phyloP scores from a whole-genome alignment of 2,888 invertebrate species.

The Nomada lathburiana region DNA sequence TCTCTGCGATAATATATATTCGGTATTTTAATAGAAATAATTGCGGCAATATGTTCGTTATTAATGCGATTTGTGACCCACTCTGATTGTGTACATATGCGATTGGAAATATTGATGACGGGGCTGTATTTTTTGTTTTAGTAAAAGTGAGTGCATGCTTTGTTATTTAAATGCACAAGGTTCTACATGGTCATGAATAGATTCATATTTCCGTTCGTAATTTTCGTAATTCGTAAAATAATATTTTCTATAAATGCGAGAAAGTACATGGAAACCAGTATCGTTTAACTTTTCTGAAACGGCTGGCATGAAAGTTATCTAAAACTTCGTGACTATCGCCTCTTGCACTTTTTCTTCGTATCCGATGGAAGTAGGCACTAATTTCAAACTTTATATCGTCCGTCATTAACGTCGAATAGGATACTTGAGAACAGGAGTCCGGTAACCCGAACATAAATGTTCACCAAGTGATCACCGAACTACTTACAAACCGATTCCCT shows the following conservation, averaged over 20 bases:
- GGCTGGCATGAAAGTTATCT: constrained; percentile 43
- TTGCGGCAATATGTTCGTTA: not conserved
- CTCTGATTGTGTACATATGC: no score
- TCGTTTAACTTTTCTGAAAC: constrained; percentile 40
- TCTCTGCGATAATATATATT: not conserved
- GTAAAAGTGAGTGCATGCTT: no score
- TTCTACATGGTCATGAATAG: no score
- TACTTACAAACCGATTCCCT: not conserved
- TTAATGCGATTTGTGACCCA: no score
- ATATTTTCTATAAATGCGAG: constrained; percentile 1
- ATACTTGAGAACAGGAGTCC: constrained; percentile 21
- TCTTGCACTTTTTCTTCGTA: constrained; percentile 31
- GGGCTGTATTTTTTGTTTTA: no score
- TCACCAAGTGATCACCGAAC: not conserved
- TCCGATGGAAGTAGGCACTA: constrained; percentile 22
- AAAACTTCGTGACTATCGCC: constrained; percentile 47
- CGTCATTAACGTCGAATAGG: constrained; percentile 59
- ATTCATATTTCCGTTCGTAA: no score
- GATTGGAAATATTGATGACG: no score
- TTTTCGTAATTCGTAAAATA: not conserved
- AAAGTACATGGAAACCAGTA: constrained; percentile 6
- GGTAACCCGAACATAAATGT: not conserved
- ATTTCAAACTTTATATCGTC: constrained; percentile 71
- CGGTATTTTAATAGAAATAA: not conserved
- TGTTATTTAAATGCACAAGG: not conserved